Percentiles rank a stretch among this genome's conserved stretches.
Conservation (phyloP, 2,113 vertebrate genomes). For the Catagonus wagneri region DNA sequence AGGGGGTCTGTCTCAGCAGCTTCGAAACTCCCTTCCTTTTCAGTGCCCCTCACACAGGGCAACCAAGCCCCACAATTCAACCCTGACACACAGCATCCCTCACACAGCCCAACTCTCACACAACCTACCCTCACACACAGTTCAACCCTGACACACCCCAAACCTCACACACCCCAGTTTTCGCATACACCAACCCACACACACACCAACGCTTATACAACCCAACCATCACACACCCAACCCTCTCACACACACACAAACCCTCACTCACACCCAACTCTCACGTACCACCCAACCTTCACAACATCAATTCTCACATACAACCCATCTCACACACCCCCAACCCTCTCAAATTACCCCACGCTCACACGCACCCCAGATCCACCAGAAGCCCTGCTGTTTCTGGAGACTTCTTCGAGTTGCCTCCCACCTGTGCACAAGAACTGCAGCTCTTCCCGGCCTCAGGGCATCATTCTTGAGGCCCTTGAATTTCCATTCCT, state of each 20-base stretch:
- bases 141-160: not conserved
- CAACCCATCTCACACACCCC: not conserved
- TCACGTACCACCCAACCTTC: not conserved
- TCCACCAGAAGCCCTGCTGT: not conserved
- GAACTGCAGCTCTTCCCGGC: not conserved
- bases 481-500: not conserved
- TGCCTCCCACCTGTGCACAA: not conserved
- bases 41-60: not conserved
- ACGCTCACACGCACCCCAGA: not conserved
- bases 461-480: not conserved
- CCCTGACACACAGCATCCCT: not conserved
- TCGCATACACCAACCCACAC: not conserved
- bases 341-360: not conserved
- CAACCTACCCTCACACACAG: not conserved
- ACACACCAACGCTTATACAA: not conserved
- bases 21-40: not conserved
- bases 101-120: not conserved
- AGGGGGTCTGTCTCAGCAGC: not conserved
- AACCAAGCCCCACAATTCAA: not conserved
- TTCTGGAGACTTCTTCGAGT: not conserved
- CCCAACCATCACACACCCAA: not conserved
- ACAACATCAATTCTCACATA: not conserved
- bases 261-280: not conserved
- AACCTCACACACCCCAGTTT: not conserved
- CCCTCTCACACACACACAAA: not conserved